These are phyloP conservation scores for Triplophysa bombifrons DNA, from an alignment of 2,797 vertebrate genomes.

Conservation along the genomic window DNA sequence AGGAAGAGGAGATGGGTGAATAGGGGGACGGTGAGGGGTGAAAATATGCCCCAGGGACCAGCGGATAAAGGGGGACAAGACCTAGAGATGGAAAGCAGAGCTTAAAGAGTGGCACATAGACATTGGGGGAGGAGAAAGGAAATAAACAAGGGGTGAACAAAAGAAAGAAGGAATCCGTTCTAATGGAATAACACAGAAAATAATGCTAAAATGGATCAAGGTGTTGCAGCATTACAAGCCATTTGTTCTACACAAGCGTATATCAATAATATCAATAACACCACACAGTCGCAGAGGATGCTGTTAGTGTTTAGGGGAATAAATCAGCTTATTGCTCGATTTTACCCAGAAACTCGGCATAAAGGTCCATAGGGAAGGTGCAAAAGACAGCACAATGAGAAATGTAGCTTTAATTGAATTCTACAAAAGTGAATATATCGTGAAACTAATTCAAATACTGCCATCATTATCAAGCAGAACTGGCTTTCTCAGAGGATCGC, in stretches of 20 bases:
- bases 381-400: background rate
- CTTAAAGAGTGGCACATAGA: slow-evolving; percentile 56
- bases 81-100: slow-evolving; percentile 72
- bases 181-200: slow-evolving; percentile 9
- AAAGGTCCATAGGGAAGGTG: background rate
- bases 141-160: slow-evolving; percentile 14
- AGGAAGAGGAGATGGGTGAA: slow-evolving; percentile 71
- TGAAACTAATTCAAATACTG: background rate
- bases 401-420: background rate
- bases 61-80: slow-evolving; percentile 76
- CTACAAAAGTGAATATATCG: background rate
- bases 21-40: slow-evolving; percentile 80
- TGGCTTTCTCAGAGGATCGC: background rate
- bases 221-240: slow-evolving; percentile 24
- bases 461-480: background rate
- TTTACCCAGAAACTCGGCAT: background rate
- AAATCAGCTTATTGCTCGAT: slow-evolving; percentile 64
- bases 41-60: slow-evolving; percentile 82
- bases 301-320: slow-evolving; percentile 68
- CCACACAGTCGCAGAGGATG: slow-evolving; percentile 45
- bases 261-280: slow-evolving; percentile 42
- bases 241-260: slow-evolving; percentile 24
- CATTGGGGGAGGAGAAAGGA: slow-evolving; percentile 14
- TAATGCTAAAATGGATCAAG: slow-evolving; percentile 35
- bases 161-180: background rate